Evolutionary conservation across 1,140 invertebrate genomes (phyloP).

Genomic region (Acromyrmex charruanus): DNA sequence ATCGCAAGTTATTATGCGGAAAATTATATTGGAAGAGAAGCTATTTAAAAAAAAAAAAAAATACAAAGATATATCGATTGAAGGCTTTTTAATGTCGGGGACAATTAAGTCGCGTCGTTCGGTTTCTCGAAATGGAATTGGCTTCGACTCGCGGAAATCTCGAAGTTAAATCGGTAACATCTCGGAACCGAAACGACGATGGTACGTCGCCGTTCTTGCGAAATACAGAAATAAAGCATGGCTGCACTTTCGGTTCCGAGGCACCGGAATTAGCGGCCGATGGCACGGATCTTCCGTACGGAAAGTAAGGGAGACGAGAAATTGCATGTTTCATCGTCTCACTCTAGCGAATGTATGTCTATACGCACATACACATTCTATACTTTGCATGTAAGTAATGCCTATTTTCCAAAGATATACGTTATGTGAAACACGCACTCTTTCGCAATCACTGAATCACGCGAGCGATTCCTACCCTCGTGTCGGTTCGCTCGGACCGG

Average conservation of each 20-base stretch:
- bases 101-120: constrained; percentile 18
- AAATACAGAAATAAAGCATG: not conserved
- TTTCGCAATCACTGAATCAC: constrained; percentile 57
- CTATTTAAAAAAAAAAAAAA: not conserved
- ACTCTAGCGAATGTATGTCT: constrained; percentile 66
- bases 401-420: constrained; percentile 89
- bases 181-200: not conserved
- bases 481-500: constrained; percentile 1
- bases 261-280: constrained; percentile 9
- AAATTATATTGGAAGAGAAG: constrained; percentile 1
- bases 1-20: constrained; percentile 21
- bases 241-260: not conserved
- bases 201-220: too few relatives aligned
- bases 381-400: constrained; percentile 96
- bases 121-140: constrained; percentile 25
- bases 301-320: constrained; percentile 49
- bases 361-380: constrained; percentile 90
- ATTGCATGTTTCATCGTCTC: constrained; percentile 10
- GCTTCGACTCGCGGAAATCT: constrained; percentile 22
- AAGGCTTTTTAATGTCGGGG: not conserved
- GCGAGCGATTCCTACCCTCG: constrained; percentile 27
- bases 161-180: constrained; percentile 8
- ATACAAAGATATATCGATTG: not conserved
- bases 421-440: constrained; percentile 68
- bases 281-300: constrained; percentile 15